phyloP scores from a whole-genome alignment of 1,140 invertebrate species.

The Drosophila repletoides region DNA sequence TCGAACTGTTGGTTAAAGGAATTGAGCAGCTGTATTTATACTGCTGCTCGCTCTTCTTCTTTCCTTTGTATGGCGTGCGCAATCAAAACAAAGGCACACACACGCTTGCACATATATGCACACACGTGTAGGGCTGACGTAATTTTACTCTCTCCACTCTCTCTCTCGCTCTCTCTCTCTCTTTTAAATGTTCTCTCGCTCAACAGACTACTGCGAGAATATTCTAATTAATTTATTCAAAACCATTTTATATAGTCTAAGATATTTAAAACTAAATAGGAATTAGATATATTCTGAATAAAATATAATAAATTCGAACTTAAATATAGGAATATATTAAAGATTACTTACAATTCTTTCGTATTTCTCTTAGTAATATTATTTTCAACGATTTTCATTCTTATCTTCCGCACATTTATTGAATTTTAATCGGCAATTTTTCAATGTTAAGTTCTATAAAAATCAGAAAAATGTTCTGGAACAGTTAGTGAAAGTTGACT shows the following conservation, averaged over 20 bases:
- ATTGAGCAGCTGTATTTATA: slow-evolving; percentile 51
- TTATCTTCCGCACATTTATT: neutral
- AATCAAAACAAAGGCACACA: slow-evolving; percentile 27
- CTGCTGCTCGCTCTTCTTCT: slow-evolving; percentile 14
- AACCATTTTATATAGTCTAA: no score
- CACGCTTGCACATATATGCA: neutral
- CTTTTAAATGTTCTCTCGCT: slow-evolving; percentile 7
- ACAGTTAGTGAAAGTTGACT: neutral
- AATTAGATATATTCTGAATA: no score
- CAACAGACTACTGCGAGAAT: neutral
- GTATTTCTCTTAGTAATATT: neutral
- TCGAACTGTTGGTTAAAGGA: slow-evolving; percentile 25
- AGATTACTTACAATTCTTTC: neutral
- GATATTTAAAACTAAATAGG: no score
- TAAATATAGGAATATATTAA: slow-evolving; percentile 1
- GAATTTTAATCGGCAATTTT: neutral
- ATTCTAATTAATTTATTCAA: no score
- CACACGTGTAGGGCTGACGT: slow-evolving; percentile 13
- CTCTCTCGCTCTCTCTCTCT: neutral
- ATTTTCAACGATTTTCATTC: neutral
- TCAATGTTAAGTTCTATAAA: neutral
- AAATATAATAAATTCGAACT: no score
- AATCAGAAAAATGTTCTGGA: neutral
- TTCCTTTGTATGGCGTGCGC: slow-evolving; percentile 9
- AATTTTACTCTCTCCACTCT: slow-evolving; percentile 5